Evolutionary conservation across 2,113 vertebrate species (phyloP).

Genomic region (Gracilinanus agilis): DNA sequence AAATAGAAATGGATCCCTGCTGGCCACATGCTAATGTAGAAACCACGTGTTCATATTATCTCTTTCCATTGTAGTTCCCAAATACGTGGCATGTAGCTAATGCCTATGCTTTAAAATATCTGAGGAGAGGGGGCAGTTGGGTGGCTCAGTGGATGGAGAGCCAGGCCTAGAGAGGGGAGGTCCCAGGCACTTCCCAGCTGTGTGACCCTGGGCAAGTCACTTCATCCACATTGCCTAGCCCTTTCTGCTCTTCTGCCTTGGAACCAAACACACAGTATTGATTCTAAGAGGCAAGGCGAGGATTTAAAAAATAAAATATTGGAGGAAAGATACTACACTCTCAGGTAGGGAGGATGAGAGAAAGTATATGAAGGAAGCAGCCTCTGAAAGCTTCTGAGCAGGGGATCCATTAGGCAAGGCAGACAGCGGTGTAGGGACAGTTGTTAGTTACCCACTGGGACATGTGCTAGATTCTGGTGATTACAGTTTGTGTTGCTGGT

Average conservation of each 20-base stretch:
- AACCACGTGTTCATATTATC: neutral
- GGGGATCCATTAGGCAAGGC: neutral
- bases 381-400: neutral
- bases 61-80: neutral
- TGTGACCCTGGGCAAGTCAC: too few species aligned
- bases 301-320: neutral
- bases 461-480: neutral
- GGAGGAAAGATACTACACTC: neutral
- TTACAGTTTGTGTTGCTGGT: neutral
- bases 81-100: neutral
- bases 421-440: neutral
- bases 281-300: too few species aligned
- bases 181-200: too few species aligned
- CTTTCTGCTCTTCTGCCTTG: too few species aligned
- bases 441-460: neutral
- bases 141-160: too few species aligned
- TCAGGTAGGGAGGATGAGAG: neutral
- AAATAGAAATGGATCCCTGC: neutral
- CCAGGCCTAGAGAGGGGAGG: too few species aligned
- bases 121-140: neutral
- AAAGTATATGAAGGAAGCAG: neutral
- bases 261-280: too few species aligned
- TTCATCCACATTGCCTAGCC: too few species aligned
- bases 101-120: neutral
- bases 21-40: neutral